Conservation (phyloP, 1,140 invertebrate genomes). For the Oncopodura yosiiana region DNA sequence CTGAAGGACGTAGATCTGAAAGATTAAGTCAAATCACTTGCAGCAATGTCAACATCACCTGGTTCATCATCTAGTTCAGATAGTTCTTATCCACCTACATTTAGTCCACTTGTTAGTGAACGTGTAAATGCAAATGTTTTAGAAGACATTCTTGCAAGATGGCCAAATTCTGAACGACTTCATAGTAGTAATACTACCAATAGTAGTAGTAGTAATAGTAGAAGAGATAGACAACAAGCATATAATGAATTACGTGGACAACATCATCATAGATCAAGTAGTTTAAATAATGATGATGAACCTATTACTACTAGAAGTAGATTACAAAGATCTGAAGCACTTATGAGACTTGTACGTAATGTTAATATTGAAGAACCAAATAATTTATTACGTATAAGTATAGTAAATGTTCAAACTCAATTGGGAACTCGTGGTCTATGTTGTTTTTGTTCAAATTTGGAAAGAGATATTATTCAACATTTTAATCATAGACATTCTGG, state of each 20-base stretch:
- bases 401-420: conserved; percentile 27
- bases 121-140: neutral
- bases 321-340: conserved; percentile 16
- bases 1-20: neutral
- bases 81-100: conserved; percentile 4
- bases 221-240: too few relatives aligned
- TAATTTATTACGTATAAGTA: conserved; percentile 9
- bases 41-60: neutral
- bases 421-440: conserved; percentile 28
- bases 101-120: conserved; percentile 3
- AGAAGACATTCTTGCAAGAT: conserved; percentile 9
- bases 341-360: conserved; percentile 17
- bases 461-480: conserved; percentile 28
- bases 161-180: neutral
- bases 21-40: conserved; percentile 5
- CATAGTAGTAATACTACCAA: neutral
- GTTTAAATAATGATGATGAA: conserved; percentile 5
- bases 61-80: conserved; percentile 7
- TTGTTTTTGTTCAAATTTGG: conserved; percentile 32
- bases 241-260: too few relatives aligned
- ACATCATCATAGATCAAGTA: conserved; percentile 18
- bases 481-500: conserved; percentile 42
- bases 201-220: too few relatives aligned
- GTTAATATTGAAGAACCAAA: conserved; percentile 1
- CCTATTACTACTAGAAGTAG: too few relatives aligned